phyloP scores from a whole-genome alignment of 2,797 vertebrate genomes.

The Spheniscus humboldti region DNA sequence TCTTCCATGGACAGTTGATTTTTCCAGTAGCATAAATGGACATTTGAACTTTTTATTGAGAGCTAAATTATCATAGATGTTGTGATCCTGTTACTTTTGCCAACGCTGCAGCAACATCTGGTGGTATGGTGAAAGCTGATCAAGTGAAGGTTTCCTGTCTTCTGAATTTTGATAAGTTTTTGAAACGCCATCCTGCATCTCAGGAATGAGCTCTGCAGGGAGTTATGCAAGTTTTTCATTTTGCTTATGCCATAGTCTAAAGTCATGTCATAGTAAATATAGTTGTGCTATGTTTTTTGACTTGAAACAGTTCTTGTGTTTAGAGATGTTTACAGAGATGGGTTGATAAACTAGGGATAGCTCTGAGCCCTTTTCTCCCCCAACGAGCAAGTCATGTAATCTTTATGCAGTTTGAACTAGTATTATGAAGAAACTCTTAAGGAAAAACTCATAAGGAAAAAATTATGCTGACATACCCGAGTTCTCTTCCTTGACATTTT shows the following conservation, averaged over 20 bases:
- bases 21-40: not conserved
- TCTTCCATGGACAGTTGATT: conserved; percentile 37
- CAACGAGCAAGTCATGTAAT: not conserved
- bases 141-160: not conserved
- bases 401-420: not conserved
- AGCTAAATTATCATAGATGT: not conserved
- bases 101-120: conserved; percentile 1
- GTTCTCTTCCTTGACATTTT: not conserved
- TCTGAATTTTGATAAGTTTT: conserved; percentile 6
- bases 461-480: not conserved
- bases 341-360: not conserved
- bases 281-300: not conserved
- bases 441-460: not conserved
- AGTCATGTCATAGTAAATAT: not conserved
- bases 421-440: not conserved
- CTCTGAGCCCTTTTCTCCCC: not conserved
- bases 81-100: not conserved
- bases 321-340: not conserved
- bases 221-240: conserved; percentile 15
- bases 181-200: not conserved
- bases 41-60: not conserved
- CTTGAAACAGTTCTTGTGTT: not conserved
- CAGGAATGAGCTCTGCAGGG: conserved; percentile 1
- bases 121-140: not conserved
- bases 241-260: not conserved